A percentile compares a stretch with the other conserved stretches of the same genome.
phyloP scores from a whole-genome alignment of 2,888 invertebrate genomes.

The Plebejus melissa region DNA sequence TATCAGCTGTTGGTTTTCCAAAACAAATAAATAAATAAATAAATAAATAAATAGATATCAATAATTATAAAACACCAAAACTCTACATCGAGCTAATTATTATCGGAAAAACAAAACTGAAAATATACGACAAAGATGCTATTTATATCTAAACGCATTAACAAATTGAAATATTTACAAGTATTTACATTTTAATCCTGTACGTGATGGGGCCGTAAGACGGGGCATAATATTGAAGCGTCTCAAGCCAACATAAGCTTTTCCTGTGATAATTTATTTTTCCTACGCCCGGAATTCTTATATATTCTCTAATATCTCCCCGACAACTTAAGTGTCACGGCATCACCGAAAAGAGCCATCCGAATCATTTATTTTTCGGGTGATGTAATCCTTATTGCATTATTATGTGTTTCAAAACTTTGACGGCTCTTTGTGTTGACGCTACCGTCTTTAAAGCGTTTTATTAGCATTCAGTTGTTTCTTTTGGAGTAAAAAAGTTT shows the following conservation, averaged over 20 bases:
- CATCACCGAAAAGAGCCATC: slow-evolving; percentile 29
- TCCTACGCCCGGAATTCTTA: slow-evolving; percentile 37
- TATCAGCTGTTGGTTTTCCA: no score
- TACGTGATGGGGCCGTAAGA: slow-evolving; percentile 31
- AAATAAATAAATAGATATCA: no score
- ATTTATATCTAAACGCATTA: background rate
- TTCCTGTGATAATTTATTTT: slow-evolving; percentile 39
- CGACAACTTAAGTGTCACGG: slow-evolving; percentile 31
- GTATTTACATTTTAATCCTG: slow-evolving; percentile 21
- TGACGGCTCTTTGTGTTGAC: slow-evolving; percentile 3
- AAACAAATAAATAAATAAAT: no score
- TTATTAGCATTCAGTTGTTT: slow-evolving; percentile 23
- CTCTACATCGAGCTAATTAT: no score
- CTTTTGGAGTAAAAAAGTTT: slow-evolving; percentile 10
- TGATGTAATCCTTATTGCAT: slow-evolving; percentile 26
- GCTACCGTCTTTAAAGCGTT: background rate
- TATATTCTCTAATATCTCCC: slow-evolving; percentile 29
- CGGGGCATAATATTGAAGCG: slow-evolving; percentile 44
- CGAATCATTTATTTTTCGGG: slow-evolving; percentile 25
- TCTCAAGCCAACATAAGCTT: slow-evolving; percentile 44
- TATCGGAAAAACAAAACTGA: background rate
- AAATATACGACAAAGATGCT: background rate
- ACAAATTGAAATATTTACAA: slow-evolving; percentile 22
- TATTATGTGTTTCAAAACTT: slow-evolving; percentile 20
- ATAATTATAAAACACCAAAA: background rate